phyloP scores from a whole-genome alignment of 2,888 invertebrate genomes.

The Willowsia nigromaculata region DNA sequence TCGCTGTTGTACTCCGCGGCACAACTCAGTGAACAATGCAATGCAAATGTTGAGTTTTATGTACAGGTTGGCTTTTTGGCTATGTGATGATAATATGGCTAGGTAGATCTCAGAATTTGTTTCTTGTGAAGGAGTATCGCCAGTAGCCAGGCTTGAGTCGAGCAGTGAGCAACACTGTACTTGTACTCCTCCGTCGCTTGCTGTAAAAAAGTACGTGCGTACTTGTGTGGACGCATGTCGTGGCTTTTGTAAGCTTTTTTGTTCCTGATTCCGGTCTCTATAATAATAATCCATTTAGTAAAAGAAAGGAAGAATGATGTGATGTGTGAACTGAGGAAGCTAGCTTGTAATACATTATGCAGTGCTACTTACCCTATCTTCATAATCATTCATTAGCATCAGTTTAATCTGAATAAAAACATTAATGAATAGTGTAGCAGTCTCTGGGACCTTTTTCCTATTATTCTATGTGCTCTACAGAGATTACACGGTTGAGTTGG shows the following conservation, averaged over 20 bases:
- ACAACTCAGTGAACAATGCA: slow-evolving; percentile 15
- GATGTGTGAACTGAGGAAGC: slow-evolving; percentile 33
- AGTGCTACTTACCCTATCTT: neutral
- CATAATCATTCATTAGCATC: neutral
- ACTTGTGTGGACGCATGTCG: slow-evolving; percentile 27
- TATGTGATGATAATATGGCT: neutral
- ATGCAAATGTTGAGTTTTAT: slow-evolving; percentile 23
- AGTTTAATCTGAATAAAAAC: neutral
- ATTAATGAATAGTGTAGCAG: neutral
- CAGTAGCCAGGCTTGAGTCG: slow-evolving; percentile 66
- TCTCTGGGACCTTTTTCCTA: neutral
- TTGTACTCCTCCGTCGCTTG: slow-evolving; percentile 51
- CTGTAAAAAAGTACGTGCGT: slow-evolving; percentile 16
- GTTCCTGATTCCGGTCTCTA: neutral
- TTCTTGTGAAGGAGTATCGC: slow-evolving; percentile 47
- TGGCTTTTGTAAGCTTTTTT: slow-evolving; percentile 28
- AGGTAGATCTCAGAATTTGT: slow-evolving; percentile 37
- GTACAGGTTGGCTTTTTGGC: slow-evolving; percentile 48
- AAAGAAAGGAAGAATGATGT: slow-evolving; percentile 24
- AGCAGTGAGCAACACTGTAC: slow-evolving; percentile 64
- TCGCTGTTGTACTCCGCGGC: neutral
- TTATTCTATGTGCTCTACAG: neutral
- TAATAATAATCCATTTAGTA: neutral
- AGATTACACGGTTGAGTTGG: neutral
- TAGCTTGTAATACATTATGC: neutral